Percentiles rank a stretch among this genome's conserved stretches.
Evolutionary conservation across 2,888 invertebrate species (phyloP).

Genomic region (Druceiella hillmani): DNA sequence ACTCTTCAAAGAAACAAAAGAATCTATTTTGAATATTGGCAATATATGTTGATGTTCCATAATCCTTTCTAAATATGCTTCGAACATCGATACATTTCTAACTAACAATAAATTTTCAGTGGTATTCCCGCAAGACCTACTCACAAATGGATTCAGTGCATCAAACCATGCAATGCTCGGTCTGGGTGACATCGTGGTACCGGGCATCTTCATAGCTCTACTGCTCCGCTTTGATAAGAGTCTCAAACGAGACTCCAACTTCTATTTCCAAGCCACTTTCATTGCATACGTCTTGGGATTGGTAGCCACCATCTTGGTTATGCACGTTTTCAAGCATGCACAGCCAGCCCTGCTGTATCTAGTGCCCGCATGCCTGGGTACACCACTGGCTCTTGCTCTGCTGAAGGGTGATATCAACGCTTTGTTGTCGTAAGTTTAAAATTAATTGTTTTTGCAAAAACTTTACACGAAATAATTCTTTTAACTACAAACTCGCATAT

Average conservation of each 20-base stretch:
- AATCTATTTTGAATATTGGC: too few relatives aligned
- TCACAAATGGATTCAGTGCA: constrained; percentile 85
- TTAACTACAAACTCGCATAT: too few relatives aligned
- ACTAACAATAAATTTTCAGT: too few relatives aligned
- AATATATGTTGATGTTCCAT: too few relatives aligned
- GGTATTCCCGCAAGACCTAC: constrained; percentile 97
- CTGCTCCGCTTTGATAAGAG: constrained; percentile 92
- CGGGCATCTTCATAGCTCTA: constrained; percentile 97
- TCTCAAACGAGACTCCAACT: constrained; percentile 70
- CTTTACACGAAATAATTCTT: too few relatives aligned
- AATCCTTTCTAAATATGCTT: too few relatives aligned
- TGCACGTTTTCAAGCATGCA: constrained; percentile 98
- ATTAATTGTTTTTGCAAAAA: too few relatives aligned
- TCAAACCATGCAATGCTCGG: constrained; percentile 99
- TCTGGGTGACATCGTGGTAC: constrained; percentile 97
- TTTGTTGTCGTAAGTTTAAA: constrained; percentile 77
- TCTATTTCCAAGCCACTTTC: constrained; percentile 89
- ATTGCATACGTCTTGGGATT: constrained; percentile 91
- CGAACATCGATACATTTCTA: too few relatives aligned
- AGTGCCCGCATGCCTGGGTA: constrained; percentile 92
- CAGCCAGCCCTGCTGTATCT: constrained; percentile 96
- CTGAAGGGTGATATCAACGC: constrained; percentile 85
- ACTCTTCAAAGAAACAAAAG: too few relatives aligned
- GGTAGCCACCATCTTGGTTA: constrained; percentile 90
- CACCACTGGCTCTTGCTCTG: constrained; percentile 83